phyloP scores from a whole-genome alignment of 2,113 vertebrate genomes.

The Manacus vitellinus region DNA sequence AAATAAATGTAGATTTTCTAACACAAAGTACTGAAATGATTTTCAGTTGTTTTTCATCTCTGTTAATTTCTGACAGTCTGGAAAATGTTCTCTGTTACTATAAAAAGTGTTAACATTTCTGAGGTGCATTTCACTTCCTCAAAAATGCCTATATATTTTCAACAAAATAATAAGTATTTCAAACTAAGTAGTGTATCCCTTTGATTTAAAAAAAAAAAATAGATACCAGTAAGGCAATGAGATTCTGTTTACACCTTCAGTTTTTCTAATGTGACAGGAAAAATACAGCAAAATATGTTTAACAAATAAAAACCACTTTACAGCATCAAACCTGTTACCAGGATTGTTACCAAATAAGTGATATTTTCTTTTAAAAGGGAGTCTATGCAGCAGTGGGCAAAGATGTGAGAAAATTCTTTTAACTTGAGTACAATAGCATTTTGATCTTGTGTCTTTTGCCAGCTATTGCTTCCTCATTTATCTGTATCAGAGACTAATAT shows the following conservation, averaged over 20 bases:
- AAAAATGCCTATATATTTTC: fast-evolving
- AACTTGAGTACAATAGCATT: not conserved
- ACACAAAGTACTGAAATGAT: not conserved
- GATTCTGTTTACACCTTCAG: not conserved
- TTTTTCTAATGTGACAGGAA: not conserved
- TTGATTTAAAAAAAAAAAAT: not conserved
- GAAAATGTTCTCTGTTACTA: not conserved
- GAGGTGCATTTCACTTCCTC: not conserved
- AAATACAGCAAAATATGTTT: not conserved
- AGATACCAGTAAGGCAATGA: not conserved
- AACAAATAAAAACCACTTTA: not conserved
- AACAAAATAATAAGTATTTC: not conserved
- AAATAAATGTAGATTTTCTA: not conserved
- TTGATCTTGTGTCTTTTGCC: not conserved
- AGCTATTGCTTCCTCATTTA: not conserved
- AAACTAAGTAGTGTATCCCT: not conserved
- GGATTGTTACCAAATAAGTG: not conserved
- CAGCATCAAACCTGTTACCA: not conserved
- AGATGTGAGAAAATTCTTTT: not conserved
- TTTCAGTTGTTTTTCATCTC: not conserved
- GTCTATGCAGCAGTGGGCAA: not conserved
- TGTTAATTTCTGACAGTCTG: not conserved
- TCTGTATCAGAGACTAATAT: not conserved
- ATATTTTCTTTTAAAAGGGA: not conserved
- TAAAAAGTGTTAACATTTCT: not conserved